phyloP scores from a whole-genome alignment of 1,140 invertebrate genomes.

The Procambarus virginalis region DNA sequence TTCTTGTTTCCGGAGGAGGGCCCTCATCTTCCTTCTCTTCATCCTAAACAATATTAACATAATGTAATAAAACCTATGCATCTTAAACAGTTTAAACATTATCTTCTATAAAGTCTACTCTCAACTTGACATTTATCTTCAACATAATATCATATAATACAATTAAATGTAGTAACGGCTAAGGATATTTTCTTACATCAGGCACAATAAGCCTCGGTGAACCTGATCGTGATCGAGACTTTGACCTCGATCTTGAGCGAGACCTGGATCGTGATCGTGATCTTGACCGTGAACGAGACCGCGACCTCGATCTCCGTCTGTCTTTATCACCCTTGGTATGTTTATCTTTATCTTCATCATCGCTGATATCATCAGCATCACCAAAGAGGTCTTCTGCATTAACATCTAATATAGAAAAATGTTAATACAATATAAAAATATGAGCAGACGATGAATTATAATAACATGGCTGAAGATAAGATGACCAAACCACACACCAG shows the following conservation, averaged over 20 bases:
- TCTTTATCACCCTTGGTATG: not conserved
- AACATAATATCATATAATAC: no score
- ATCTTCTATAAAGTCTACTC: no score
- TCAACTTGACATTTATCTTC: no score
- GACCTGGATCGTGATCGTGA: conserved; percentile 36
- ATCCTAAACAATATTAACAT: conserved; percentile 21
- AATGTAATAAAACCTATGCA: no score
- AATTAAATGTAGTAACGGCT: no score
- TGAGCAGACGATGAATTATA: no score
- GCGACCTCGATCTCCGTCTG: not conserved
- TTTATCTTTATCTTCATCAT: conserved; percentile 71
- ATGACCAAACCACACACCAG: no score
- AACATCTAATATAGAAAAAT: conserved; percentile 6
- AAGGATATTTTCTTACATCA: conserved; percentile 15
- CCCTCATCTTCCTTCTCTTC: conserved; percentile 63
- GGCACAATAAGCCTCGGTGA: conserved; percentile 29
- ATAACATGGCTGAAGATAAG: no score
- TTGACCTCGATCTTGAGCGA: conserved; percentile 28
- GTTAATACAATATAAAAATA: not conserved
- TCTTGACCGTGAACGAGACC: conserved; percentile 37
- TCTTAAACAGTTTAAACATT: no score
- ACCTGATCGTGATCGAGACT: conserved; percentile 11
- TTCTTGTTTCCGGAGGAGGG: conserved; percentile 86
- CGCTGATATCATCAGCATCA: conserved; percentile 93
- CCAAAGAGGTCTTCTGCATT: conserved; percentile 89